Evolutionary conservation across 2,888 invertebrate genomes (phyloP), one percentile per base, ranked within the genome.

Genomic region (Zootermopsis nevadensis): DNA sequence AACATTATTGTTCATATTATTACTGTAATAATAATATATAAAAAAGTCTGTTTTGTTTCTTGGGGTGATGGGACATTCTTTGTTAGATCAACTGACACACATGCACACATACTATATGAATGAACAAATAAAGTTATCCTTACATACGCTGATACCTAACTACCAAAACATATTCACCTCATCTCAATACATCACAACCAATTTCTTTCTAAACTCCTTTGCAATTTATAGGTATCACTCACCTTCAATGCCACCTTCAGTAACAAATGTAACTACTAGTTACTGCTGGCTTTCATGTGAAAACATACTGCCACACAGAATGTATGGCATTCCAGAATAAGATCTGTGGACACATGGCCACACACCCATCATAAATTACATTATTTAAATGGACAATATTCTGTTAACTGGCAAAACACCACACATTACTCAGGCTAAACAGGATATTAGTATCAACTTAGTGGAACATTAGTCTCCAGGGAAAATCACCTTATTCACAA

Each of bases 41-140:
- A 83, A 83, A 83, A 83, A 76, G 74, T 83, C 77, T 81, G 55
- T 81, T 69, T 81, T 83, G 55, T 55, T 76, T 76, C 48, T 76
- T 76, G 42, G 27, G 42, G 42, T 76, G 77, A 77, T 27, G 27
- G 30, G 48, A 42, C 33, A 31, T 27, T 76, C 15, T 76, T 76
- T 38, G 30, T 7, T 76, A 38, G 30, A 22, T 22, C 48, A 42
- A 76, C 38, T 42, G 42, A 77, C 77, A 77, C 55, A 33, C 55
- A 55, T 77, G 31, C 77, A 53, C 30, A 77, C 55, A 77, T 31
- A 77, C 53, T 35, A 48, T 77, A 48, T 77, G 48, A 77, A 42
- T 77, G 48, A 77, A 77, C 48, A 30, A 24, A 42, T 42, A n/a
- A 27, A 8, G 35, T 77, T 24, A 19, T 77, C 77, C 77, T 48